These are phyloP conservation scores for Choloepus didactylus DNA, from an alignment of 2,797 vertebrate species.

Conservation along the genomic window DNA sequence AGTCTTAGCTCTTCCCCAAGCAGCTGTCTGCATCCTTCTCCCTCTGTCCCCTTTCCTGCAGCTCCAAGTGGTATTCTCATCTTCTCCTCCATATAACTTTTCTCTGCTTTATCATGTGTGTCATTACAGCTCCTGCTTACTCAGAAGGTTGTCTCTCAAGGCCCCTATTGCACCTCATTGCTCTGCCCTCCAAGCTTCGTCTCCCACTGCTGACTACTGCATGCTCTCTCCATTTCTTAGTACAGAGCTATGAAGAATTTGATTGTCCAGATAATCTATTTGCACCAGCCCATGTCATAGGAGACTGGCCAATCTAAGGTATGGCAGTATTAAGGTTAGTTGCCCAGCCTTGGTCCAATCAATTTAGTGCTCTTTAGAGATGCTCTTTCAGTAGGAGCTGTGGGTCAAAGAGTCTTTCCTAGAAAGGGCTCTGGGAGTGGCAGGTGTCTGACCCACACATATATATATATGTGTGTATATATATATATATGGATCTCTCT, in stretches of 20 bases:
- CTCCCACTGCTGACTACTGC: background rate
- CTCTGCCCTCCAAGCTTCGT: background rate
- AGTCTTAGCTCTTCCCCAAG: background rate
- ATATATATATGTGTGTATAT: no score
- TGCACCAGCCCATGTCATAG: background rate
- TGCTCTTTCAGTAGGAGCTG: background rate
- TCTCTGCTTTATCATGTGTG: background rate
- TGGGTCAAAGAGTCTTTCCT: background rate
- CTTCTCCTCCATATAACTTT: background rate
- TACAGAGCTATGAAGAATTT: background rate
- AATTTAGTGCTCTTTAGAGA: background rate
- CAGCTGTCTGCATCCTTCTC: background rate
- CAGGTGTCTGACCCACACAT: background rate
- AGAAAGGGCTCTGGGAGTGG: background rate
- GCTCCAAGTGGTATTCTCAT: background rate
- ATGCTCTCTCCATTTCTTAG: background rate
- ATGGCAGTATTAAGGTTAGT: background rate
- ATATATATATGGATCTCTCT: no score
- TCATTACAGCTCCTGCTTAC: background rate
- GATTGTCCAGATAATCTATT: constrained; percentile 1
- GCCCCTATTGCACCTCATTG: background rate
- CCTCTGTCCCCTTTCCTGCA: background rate
- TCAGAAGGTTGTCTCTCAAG: background rate
- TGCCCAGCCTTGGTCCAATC: background rate
- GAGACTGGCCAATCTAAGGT: background rate